phyloP scores from a whole-genome alignment of 2,113 vertebrate species.

The Anoplopoma fimbria region DNA sequence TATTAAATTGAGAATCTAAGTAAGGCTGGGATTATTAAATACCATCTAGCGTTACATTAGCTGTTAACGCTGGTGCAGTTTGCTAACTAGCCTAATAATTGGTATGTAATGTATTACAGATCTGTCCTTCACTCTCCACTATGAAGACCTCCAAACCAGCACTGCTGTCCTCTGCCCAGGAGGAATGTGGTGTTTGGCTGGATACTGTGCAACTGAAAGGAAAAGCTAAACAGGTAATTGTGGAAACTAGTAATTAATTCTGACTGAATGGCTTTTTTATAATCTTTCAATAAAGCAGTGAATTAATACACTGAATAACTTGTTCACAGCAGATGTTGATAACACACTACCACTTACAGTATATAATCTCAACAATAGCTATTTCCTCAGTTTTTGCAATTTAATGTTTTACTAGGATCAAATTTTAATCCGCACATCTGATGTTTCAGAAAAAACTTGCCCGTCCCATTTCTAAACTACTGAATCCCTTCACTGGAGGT shows the following conservation, averaged over 20 bases:
- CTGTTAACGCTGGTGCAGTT: neutral
- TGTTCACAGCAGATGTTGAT: neutral
- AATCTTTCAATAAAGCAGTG: neutral
- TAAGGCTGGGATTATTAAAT: neutral
- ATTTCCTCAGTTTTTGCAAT: neutral
- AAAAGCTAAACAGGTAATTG: constrained; percentile 78
- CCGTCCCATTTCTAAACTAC: constrained; percentile 78
- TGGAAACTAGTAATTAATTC: neutral
- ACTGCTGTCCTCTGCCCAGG: constrained; percentile 23
- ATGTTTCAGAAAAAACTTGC: constrained; percentile 64
- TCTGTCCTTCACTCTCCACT: neutral
- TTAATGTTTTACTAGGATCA: neutral
- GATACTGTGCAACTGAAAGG: constrained; percentile 79
- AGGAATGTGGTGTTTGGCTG: constrained; percentile 83
- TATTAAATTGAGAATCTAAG: neutral
- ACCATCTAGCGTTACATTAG: neutral
- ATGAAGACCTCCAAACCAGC: constrained; percentile 71
- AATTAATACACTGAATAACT: neutral
- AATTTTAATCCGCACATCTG: neutral
- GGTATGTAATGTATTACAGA: neutral
- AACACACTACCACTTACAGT: neutral
- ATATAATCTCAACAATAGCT: neutral
- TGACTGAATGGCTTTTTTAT: neutral
- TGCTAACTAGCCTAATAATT: neutral
- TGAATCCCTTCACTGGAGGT: constrained; percentile 73